Percentiles rank a stretch among this genome's conserved stretches.
phyloP scores from a whole-genome alignment of 2,888 invertebrate species.

The Coelogynopora nodosa region DNA sequence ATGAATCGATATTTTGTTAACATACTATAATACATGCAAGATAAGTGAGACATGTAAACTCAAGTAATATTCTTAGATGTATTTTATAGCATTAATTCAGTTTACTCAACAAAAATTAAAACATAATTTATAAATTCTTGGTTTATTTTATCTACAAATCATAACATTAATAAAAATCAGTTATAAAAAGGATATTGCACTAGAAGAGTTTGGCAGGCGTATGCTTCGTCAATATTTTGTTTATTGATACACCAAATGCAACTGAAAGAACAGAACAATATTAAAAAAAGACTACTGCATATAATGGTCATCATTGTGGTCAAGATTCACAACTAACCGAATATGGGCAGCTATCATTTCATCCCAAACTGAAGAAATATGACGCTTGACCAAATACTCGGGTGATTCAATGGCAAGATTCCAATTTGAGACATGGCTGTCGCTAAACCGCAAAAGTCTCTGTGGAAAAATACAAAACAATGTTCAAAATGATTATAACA shows the following conservation, averaged over 20 bases:
- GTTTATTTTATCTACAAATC: too few relatives aligned
- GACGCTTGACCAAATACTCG: conserved; percentile 70
- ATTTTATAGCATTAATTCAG: too few relatives aligned
- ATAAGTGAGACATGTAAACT: too few relatives aligned
- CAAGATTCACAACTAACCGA: conserved; percentile 63
- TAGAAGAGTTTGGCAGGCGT: conserved; percentile 73
- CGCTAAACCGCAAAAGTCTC: conserved; percentile 61
- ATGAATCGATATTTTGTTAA: too few relatives aligned
- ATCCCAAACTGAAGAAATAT: conserved; percentile 72
- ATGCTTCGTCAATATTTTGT: conserved; percentile 67
- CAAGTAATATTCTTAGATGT: too few relatives aligned
- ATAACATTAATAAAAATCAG: too few relatives aligned
- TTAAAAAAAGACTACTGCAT: neutral
- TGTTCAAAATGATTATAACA: too few relatives aligned
- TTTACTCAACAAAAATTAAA: too few relatives aligned
- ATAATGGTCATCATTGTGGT: too few relatives aligned
- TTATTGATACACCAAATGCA: conserved; percentile 65
- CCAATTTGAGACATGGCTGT: conserved; percentile 72
- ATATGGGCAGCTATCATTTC: conserved; percentile 74
- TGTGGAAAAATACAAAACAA: too few relatives aligned
- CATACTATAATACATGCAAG: too few relatives aligned
- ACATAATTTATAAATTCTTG: too few relatives aligned
- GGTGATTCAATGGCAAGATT: conserved; percentile 71
- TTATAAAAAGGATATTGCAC: conserved; percentile 68
- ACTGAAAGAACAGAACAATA: conserved; percentile 60